Evolutionary conservation across 2,888 invertebrate genomes (phyloP).

Genomic region (Pecten maximus): DNA sequence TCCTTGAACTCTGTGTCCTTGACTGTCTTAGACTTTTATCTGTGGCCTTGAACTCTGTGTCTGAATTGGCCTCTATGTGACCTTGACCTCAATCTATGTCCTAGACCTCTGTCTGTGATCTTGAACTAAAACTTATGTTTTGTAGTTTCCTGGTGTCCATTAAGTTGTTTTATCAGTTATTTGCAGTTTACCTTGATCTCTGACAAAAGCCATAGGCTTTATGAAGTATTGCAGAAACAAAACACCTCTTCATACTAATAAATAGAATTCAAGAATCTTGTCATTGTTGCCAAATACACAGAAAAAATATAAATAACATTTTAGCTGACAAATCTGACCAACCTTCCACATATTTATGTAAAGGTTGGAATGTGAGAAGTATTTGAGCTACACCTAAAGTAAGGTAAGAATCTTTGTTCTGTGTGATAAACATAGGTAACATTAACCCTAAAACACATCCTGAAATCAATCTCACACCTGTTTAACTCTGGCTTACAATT

Average conservation of each 20-base stretch:
- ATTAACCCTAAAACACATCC: conserved; percentile 5
- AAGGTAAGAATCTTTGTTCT: background rate
- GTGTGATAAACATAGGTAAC: background rate
- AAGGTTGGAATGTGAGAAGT: background rate
- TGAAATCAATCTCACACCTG: conserved; percentile 23
- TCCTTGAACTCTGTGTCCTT: background rate
- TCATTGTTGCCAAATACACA: background rate
- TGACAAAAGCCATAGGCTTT: background rate
- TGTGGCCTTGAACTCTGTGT: too few species aligned
- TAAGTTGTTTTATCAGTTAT: background rate
- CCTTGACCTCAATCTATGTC: too few species aligned
- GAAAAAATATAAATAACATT: background rate
- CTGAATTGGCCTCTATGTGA: too few species aligned
- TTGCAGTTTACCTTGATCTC: too few species aligned
- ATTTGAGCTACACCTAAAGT: background rate
- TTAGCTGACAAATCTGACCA: background rate
- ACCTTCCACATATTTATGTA: background rate
- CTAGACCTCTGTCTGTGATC: background rate
- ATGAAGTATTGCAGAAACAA: background rate
- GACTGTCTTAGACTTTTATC: too few species aligned
- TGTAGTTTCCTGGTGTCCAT: background rate
- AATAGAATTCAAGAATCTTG: background rate
- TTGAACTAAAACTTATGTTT: background rate
- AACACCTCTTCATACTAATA: background rate
- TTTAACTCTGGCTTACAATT: background rate